Percentiles rank a stretch among this genome's conserved stretches.
These are phyloP conservation scores for Catalaphyllia jardinei DNA, from an alignment of 64 coral and sea anemone genomes.

Conservation along the genomic window DNA sequence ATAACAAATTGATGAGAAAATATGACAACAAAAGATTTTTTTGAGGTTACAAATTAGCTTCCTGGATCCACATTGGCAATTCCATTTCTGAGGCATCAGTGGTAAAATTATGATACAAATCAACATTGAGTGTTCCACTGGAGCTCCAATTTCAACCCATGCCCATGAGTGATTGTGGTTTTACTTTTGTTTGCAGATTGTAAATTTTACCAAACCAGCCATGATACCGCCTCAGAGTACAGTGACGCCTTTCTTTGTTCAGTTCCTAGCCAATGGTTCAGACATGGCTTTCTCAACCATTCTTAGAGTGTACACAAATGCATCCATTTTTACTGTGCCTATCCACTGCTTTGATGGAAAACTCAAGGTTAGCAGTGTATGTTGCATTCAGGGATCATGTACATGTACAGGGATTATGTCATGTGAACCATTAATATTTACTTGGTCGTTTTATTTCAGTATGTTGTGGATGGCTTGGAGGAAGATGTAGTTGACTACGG, in stretches of 20 bases:
- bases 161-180: background rate
- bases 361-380: slow-evolving; percentile 67
- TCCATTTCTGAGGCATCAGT: too few relatives aligned
- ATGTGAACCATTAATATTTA: background rate
- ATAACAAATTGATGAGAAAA: too few relatives aligned
- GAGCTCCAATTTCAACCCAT: too few relatives aligned
- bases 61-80: too few relatives aligned
- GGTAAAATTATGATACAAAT: too few relatives aligned
- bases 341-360: slow-evolving; percentile 98
- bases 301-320: slow-evolving; percentile 98
- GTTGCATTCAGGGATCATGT: too few relatives aligned
- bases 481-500: slow-evolving; percentile 95
- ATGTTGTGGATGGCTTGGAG: slow-evolving; percentile 72
- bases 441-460: slow-evolving; percentile 46
- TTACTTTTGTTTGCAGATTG: slow-evolving; percentile 55
- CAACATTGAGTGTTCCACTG: too few relatives aligned
- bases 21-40: too few relatives aligned
- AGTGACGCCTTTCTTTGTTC: slow-evolving; percentile 79
- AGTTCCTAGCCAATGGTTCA: slow-evolving; percentile 84
- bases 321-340: slow-evolving; percentile 98
- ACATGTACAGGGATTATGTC: too few relatives aligned
- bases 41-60: too few relatives aligned
- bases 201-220: slow-evolving; percentile 94
- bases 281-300: slow-evolving; percentile 83
- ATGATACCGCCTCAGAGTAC: slow-evolving; percentile 85